Percentiles rank a stretch among this genome's conserved stretches.
Conservation (phyloP, 2,888 invertebrate species). For the Meteorus cinctellus region DNA sequence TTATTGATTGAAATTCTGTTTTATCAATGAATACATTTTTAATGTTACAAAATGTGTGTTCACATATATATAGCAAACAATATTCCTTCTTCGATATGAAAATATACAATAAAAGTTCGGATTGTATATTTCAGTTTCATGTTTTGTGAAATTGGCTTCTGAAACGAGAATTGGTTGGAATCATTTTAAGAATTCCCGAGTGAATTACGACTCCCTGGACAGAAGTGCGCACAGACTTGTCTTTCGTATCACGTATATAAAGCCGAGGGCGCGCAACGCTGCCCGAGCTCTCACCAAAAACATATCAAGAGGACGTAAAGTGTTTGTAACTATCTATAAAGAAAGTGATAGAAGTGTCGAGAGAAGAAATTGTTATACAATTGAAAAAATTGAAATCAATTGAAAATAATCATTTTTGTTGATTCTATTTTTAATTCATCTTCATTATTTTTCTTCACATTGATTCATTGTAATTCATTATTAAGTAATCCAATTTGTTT, state of each 20-base stretch:
- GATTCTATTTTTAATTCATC: neutral
- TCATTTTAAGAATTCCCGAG: slow-evolving; percentile 44
- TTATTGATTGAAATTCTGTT: neutral
- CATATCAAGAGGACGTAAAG: slow-evolving; percentile 15
- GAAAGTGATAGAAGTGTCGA: slow-evolving; percentile 36
- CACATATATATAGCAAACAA: neutral
- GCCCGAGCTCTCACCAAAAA: slow-evolving; percentile 48
- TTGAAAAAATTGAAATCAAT: neutral
- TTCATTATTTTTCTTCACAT: no score
- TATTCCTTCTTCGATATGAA: neutral
- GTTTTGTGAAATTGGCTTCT: slow-evolving; percentile 27
- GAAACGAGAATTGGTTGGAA: slow-evolving; percentile 27
- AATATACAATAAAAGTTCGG: neutral
- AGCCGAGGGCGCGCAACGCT: slow-evolving; percentile 19
- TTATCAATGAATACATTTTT: neutral
- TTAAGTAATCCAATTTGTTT: no score
- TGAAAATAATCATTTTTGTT: neutral
- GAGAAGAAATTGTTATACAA: neutral
- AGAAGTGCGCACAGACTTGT: slow-evolving; percentile 35
- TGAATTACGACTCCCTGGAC: slow-evolving; percentile 44
- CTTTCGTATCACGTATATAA: slow-evolving; percentile 51
- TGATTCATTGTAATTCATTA: no score
- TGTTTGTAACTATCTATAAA: slow-evolving; percentile 6
- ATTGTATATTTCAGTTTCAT: slow-evolving; percentile 20
- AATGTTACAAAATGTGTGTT: neutral